Evolutionary conservation across 1,140 invertebrate genomes (phyloP).

Genomic region (Papilio polytes): DNA sequence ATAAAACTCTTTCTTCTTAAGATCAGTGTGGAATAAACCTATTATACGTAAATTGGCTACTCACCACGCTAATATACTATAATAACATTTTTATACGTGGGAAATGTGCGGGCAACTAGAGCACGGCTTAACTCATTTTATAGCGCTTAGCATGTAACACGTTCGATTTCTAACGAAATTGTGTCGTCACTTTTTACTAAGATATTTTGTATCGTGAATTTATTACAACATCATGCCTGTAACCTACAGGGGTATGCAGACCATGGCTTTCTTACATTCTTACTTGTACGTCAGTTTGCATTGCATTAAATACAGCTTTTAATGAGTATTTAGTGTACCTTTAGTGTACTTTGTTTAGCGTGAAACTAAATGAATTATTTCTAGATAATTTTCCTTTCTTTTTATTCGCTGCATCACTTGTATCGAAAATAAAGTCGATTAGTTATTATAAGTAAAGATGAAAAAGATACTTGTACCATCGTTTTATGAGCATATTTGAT

Average conservation of each 20-base stretch:
- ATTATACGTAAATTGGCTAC: conserved; percentile 47
- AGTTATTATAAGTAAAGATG: not conserved
- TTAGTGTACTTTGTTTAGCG: not conserved
- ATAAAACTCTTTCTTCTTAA: not conserved
- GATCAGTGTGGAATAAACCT: conserved; percentile 43
- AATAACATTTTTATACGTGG: conserved; percentile 55
- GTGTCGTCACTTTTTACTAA: not conserved
- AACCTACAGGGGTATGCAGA: too few species aligned
- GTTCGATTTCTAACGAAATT: conserved; percentile 26
- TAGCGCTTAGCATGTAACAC: conserved; percentile 7
- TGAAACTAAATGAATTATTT: not conserved
- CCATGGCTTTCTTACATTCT: too few species aligned
- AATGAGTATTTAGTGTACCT: too few species aligned
- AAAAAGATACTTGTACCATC: not conserved
- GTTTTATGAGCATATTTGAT: not conserved
- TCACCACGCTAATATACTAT: conserved; percentile 48
- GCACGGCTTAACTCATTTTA: conserved; percentile 27
- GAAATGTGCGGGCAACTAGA: conserved; percentile 41
- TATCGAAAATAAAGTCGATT: not conserved
- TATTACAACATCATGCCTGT: too few species aligned
- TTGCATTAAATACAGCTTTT: too few species aligned
- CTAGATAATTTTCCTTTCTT: too few species aligned
- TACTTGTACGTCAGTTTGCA: too few species aligned
- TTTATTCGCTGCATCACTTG: too few species aligned
- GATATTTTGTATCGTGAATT: not conserved